Evolutionary conservation across 2,888 invertebrate genomes (phyloP), one percentile per base, ranked within the genome.

Genomic region (Neria commutata): DNA sequence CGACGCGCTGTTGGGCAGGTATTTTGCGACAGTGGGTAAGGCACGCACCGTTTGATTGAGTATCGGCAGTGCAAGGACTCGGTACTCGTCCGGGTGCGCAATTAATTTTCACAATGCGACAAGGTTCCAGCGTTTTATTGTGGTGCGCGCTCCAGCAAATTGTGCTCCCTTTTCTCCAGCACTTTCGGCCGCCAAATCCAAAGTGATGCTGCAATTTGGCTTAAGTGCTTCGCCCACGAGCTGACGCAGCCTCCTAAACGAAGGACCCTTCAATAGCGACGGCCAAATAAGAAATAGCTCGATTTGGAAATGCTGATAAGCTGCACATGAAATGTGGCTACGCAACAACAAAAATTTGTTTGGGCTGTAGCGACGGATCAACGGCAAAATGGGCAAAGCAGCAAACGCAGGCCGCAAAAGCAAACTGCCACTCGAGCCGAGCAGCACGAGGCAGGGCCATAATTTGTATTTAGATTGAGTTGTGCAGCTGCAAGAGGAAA

Each of bases 291-390:
- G 56, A 55, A 55, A 54, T n/a, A 10, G 52, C 46, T 56, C 23
- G 58, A 62, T 62, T 54, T 54, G 58, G 56, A 62, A 59, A 53
- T 50, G 56, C 29, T 54, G 56, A 61, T 59, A 60, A 58, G 59
- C 50, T 60, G 51, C 68, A 64, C 56, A 26, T 34, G n/a, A 42
- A 26, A 51, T 52, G 52, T 46, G 19, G 42, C 40, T 17, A 26
- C 26, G 37, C 52, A 46, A 47, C 47, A 16, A 53, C 24, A 56
- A 33, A 47, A 21, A 50, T 48, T 56, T 56, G 55, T 52, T 51
- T 19, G 46, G 10, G 4, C 16, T n/a, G 4, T 4, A 37, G n/a
- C 11, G 10, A 37, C 14, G n/a, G n/a, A n/a, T 8, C 37, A 37
- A 37, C 37, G 29, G 29, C 6, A 29, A 29, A 29, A 11, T 29